Base-by-base conservation (phyloP, 2,888 invertebrate species). In the Acleris laterana region DNA sequence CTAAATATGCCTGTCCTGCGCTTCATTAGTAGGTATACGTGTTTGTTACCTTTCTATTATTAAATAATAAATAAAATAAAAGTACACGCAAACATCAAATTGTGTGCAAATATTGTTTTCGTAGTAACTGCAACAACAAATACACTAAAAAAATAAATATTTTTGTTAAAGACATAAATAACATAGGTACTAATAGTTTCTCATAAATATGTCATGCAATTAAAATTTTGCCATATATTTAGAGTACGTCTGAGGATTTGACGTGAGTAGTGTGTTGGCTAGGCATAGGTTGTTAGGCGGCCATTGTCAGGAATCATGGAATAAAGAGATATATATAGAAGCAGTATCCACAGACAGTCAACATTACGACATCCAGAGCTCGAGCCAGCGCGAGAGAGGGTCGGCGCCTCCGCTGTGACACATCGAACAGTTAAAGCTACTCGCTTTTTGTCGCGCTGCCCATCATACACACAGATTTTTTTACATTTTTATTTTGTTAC, bases 391-490 rank as follows among this genome's bases (percentile, higher is more conserved):
- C 81, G 78, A 78, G 81, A 84, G 85, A 83, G 79, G 78, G 78
- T 84, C 76, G 79, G 76, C 82, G 82, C 82, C 82, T 82, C 83
- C 84, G 80, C 85, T 85, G 88, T 85, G 82, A 82, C 81, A 83
- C 91, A 92, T 80, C 82, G 82, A 93, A 93, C 92, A 93, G 85
- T 85, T 85, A 93, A 92, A 93, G 92, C 92, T 82, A 81, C 80
- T 84, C 87, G 86, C 86, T 82, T 81, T 73, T 71, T 76, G 83
- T 86, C 86, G 80, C 88, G 83, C 82, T 88, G 90, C 89, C 83
- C 90, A 90, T 87, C 28, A 42, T 28, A 19, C 28, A 25, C 50
- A 57, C 44, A 1, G 19, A 38, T 1, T 9, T 9, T 32, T 38
- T 11, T 9, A 32, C 32, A 32, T 3, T 13, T 38, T 38, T 38